Conservation (phyloP, 2,888 invertebrate species). For the Mantis religiosa region DNA sequence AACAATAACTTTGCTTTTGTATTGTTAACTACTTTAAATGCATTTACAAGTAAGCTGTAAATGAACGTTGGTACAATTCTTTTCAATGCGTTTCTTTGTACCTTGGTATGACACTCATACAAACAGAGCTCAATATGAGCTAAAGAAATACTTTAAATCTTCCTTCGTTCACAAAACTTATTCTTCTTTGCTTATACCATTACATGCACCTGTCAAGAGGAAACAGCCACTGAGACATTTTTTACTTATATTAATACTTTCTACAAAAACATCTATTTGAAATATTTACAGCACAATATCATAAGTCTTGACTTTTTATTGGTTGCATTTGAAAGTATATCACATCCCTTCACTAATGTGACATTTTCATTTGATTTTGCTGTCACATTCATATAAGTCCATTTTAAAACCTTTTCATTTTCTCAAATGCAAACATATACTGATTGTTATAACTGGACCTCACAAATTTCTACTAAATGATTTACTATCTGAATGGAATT, state of each 20-base stretch:
- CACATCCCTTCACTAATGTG: neutral
- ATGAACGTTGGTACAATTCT: neutral
- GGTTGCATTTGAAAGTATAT: neutral
- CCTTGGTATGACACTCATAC: neutral
- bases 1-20: neutral
- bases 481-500: neutral
- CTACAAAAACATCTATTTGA: neutral
- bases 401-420: neutral
- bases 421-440: neutral
- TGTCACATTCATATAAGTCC: neutral
- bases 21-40: neutral
- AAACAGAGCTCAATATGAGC: constrained; percentile 7
- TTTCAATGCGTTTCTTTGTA: neutral
- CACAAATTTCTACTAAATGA: neutral
- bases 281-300: constrained; percentile 7
- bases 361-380: neutral
- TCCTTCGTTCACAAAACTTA: neutral
- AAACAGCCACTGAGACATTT: neutral
- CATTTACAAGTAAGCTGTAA: neutral
- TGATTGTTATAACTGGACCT: neutral
- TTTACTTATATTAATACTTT: neutral
- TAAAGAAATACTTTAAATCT: constrained; percentile 3
- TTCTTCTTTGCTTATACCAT: neutral
- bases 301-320: neutral
- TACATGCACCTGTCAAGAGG: neutral